Base-by-base conservation (phyloP, 2,888 invertebrate species). In the Drosophila picticornis region DNA sequence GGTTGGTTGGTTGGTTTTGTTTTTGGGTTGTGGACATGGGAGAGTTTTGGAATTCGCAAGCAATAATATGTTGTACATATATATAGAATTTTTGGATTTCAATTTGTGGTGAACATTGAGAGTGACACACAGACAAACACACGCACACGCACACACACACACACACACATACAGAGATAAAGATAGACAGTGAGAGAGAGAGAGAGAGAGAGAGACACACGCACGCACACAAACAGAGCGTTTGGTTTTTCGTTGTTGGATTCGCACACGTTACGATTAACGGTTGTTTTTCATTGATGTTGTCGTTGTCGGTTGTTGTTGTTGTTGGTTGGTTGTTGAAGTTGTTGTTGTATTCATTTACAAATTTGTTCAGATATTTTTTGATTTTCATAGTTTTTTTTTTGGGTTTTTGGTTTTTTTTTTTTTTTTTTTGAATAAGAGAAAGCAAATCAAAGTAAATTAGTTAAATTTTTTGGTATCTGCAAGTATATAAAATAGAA, bases 401-500 rank as follows among this genome's bases (percentile, higher is more conserved):
- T 78, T 67, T 71, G 43, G 40, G 58, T n/a, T n/a, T n/a, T n/a
- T n/a, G 62, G 70, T 71, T 72, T 75, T 65, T 72, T 34, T 59
- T 81, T 74, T 85, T 83, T 73, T 73, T 85, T 77, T 83, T 87
- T 91, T 91, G 89, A 91, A 91, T 91, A 91, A 92, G 91, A 91
- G 89, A 91, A 91, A 92, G 91, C 90, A 91, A 91, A 91, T 92
- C 90, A 91, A 91, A 91, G 91, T 88, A 89, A 89, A 91, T 91
- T 92, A 91, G 92, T 91, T 92, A 91, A 90, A 88, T 88, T 87
- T 86, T 86, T 86, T 88, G 88, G 84, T 84, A 90, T 90, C 90
- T 90, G 90, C 86, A 89, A 90, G 80, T 89, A 90, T 83, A 84
- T 86, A 91, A 85, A 83, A 82, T 88, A 88, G 87, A 87, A 89